A percentile compares a stretch with the other conserved stretches of the same genome.
Conservation (phyloP, 2,113 vertebrate genomes). For the Alethe castanea region DNA sequence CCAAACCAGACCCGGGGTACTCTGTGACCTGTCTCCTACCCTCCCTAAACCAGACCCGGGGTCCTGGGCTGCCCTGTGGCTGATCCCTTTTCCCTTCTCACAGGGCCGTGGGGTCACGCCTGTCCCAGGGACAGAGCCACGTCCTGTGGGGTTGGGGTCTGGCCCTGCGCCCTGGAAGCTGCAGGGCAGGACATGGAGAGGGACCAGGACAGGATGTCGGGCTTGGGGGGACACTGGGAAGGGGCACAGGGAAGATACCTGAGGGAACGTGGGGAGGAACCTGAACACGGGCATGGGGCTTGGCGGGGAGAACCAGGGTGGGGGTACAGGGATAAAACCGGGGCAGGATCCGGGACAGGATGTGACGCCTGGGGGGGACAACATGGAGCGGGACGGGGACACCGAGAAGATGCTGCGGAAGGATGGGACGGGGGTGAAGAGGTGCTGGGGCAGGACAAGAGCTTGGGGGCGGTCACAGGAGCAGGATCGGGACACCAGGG, state of each 20-base stretch:
- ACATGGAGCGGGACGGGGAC: neutral
- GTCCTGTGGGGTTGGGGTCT: fast-evolving
- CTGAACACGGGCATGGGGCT: no score
- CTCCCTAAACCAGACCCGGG: no score
- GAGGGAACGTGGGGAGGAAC: neutral
- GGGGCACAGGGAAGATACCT: neutral
- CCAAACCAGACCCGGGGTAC: fast-evolving
- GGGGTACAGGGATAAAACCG: neutral
- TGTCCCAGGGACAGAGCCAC: neutral
- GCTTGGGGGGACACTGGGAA: neutral
- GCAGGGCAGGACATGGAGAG: neutral
- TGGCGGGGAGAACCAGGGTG: neutral
- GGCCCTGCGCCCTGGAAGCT: fast-evolving
- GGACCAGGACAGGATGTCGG: neutral
- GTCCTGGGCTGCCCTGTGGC: neutral
- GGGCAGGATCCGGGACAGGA: neutral
- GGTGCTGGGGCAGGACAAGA: neutral
- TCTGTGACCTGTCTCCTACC: neutral
- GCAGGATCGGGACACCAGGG: neutral
- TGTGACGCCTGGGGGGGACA: neutral
- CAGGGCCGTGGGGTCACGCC: fast-evolving
- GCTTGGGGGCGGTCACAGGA: no score
- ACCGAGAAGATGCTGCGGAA: neutral
- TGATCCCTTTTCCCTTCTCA: neutral
- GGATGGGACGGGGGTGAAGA: neutral